Evolutionary conservation across 2,888 invertebrate species (phyloP).

Genomic region (Branchinecta sandiegonensis): DNA sequence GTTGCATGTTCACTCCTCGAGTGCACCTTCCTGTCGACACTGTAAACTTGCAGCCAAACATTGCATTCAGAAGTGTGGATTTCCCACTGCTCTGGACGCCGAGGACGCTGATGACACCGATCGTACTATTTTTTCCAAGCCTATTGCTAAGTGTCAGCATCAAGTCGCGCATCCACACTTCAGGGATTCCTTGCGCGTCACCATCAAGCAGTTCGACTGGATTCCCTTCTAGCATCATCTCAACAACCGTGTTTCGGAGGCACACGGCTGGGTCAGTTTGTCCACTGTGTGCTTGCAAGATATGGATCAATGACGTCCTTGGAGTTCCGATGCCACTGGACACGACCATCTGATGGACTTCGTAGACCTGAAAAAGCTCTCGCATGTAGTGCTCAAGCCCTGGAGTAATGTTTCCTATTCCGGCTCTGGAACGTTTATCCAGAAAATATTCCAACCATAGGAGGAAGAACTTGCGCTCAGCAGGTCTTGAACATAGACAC

Average conservation of each 20-base stretch:
- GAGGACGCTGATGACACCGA: slow-evolving; percentile 5
- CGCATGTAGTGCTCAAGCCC: neutral
- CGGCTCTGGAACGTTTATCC: neutral
- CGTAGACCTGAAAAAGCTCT: neutral
- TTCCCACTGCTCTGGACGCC: slow-evolving; percentile 24
- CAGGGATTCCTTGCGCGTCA: slow-evolving; percentile 2
- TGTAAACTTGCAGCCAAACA: slow-evolving; percentile 24
- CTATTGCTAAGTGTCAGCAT: neutral
- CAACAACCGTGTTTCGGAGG: neutral
- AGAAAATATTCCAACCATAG: neutral
- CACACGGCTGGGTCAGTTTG: no score
- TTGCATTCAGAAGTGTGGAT: slow-evolving; percentile 25
- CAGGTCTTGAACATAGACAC: neutral
- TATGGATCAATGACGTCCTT: no score
- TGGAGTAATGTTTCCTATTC: neutral
- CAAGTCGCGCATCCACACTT: neutral
- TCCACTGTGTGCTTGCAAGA: no score
- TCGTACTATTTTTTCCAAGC: slow-evolving; percentile 5
- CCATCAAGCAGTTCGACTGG: neutral
- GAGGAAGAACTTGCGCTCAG: neutral
- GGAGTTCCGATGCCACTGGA: no score
- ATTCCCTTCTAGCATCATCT: neutral
- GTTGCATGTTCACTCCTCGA: slow-evolving; percentile 20
- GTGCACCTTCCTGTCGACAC: slow-evolving; percentile 24
- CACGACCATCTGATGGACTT: neutral